Percentiles rank a stretch among this genome's conserved stretches.
These are phyloP conservation scores for Tyria jacobaeae DNA, from an alignment of 2,888 invertebrate genomes.

Conservation along the genomic window DNA sequence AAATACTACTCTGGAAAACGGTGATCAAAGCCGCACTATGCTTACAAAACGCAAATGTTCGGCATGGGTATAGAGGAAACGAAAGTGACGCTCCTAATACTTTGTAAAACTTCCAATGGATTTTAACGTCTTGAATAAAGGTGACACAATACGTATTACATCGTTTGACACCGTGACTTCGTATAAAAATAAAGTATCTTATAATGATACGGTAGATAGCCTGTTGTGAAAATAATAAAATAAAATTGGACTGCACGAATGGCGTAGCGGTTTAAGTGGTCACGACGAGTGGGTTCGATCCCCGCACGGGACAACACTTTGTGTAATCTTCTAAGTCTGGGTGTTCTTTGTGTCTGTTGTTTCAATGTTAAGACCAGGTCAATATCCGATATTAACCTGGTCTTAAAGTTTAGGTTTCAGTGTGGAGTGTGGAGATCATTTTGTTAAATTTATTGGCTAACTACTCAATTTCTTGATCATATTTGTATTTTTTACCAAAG, in stretches of 20 bases:
- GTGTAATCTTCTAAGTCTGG: too few relatives aligned
- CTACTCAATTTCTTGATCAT: background rate
- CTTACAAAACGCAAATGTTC: slow-evolving; percentile 10
- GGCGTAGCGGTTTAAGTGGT: too few relatives aligned
- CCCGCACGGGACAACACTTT: too few relatives aligned
- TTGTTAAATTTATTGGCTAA: background rate
- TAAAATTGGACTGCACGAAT: too few relatives aligned
- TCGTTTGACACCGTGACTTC: slow-evolving; percentile 8
- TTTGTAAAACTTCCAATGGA: slow-evolving; percentile 5
- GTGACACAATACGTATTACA: slow-evolving; percentile 10
- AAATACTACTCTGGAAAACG: background rate
- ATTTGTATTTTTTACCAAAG: background rate
- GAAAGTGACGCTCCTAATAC: slow-evolving; percentile 7
- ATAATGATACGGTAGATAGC: background rate
- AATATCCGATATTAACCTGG: background rate
- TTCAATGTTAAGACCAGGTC: background rate
- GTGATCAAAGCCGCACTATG: background rate
- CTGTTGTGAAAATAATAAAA: background rate
- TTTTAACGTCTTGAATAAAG: slow-evolving; percentile 8
- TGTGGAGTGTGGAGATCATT: background rate
- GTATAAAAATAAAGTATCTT: slow-evolving; percentile 5
- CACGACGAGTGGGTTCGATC: too few relatives aligned
- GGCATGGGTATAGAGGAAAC: slow-evolving; percentile 3
- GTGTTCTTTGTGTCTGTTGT: too few relatives aligned
- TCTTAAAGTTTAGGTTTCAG: background rate